Conservation (phyloP, 2,888 invertebrate species). For the Morinoia aosen region DNA sequence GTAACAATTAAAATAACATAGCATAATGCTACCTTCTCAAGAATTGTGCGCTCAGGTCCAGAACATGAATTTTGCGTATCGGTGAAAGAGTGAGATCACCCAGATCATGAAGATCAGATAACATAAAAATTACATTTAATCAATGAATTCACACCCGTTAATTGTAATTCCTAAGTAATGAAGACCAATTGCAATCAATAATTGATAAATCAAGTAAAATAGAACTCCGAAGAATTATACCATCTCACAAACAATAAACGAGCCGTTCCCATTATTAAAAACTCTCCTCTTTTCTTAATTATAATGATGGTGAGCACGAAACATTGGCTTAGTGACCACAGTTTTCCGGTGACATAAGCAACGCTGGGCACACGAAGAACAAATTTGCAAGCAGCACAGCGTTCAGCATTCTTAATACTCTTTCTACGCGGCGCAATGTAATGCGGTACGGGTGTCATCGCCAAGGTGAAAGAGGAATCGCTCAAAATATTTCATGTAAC, state of each 20-base stretch:
- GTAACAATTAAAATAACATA: background rate
- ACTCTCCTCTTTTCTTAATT: background rate
- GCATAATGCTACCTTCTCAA: background rate
- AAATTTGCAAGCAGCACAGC: too few relatives aligned
- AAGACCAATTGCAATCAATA: background rate
- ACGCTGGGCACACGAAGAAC: too few relatives aligned
- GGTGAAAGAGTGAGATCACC: background rate
- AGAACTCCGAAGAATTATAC: background rate
- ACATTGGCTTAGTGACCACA: too few relatives aligned
- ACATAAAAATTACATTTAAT: background rate
- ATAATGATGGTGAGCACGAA: background rate
- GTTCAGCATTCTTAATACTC: too few relatives aligned
- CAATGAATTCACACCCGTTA: background rate
- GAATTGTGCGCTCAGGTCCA: background rate
- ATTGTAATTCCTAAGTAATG: background rate
- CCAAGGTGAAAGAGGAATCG: too few relatives aligned
- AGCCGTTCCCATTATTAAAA: background rate
- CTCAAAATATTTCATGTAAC: background rate
- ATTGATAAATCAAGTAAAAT: background rate
- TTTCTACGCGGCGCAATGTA: too few relatives aligned
- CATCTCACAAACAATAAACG: background rate
- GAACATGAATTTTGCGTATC: background rate
- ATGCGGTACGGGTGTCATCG: too few relatives aligned
- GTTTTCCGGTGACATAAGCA: too few relatives aligned
- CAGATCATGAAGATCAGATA: background rate